phyloP scores from a whole-genome alignment of 2,888 invertebrate genomes.

The Caenorhabditis sulstoni region DNA sequence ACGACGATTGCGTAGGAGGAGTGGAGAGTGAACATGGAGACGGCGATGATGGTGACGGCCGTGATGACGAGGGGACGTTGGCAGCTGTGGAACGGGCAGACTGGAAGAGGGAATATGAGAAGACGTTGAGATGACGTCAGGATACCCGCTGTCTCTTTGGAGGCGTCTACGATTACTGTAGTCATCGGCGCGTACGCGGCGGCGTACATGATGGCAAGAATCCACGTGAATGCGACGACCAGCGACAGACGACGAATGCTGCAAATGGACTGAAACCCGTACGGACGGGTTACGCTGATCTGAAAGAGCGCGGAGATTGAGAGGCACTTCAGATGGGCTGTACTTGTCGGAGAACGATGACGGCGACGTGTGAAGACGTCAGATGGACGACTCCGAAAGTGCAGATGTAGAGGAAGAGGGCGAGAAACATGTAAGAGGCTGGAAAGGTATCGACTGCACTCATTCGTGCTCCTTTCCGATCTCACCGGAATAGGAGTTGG shows the following conservation, averaged over 20 bases:
- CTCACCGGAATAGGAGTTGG: constrained; percentile 56
- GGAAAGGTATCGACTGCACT: constrained; percentile 18
- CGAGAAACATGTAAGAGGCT: constrained; percentile 70
- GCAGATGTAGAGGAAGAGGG: constrained; percentile 70
- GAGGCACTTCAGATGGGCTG: not conserved
- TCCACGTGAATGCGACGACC: constrained; percentile 60
- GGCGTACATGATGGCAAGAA: constrained; percentile 63
- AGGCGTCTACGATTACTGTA: constrained; percentile 64
- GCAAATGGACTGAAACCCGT: constrained; percentile 68
- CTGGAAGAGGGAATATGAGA: constrained; percentile 57
- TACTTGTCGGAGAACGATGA: constrained; percentile 71
- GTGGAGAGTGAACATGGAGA: constrained; percentile 66
- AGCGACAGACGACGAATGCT: constrained; percentile 60
- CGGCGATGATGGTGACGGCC: constrained; percentile 62
- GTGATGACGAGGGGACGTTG: constrained; percentile 71
- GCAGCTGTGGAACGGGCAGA: constrained; percentile 67
- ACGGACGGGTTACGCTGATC: constrained; percentile 69
- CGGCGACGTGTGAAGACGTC: constrained; percentile 68
- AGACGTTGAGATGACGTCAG: not conserved
- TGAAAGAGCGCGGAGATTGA: constrained; percentile 16
- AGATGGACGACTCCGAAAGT: constrained; percentile 72
- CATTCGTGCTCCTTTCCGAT: not conserved
- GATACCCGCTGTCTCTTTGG: constrained; percentile 45
- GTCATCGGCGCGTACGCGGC: constrained; percentile 68
- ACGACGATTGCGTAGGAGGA: constrained; percentile 65